phyloP scores from a whole-genome alignment of 2,888 invertebrate genomes.

The Dynastes tityus region DNA sequence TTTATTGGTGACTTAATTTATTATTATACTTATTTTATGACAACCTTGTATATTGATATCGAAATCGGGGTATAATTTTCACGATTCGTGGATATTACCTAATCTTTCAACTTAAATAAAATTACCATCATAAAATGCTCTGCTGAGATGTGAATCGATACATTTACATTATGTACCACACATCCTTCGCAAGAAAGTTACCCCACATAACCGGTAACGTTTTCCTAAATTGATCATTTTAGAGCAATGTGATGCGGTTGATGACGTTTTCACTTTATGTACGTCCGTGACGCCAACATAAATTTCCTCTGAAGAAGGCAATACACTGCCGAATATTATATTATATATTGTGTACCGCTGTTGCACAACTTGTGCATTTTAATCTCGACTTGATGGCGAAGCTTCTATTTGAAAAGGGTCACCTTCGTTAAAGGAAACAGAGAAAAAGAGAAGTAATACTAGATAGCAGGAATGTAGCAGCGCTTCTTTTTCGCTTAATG shows the following conservation, averaged over 20 bases:
- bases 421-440: constrained; percentile 22
- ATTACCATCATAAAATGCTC: background rate
- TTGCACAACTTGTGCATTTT: constrained; percentile 24
- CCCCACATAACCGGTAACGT: constrained; percentile 61
- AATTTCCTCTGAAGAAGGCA: constrained; percentile 25
- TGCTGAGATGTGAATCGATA: constrained; percentile 48
- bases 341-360: background rate
- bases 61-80: constrained; percentile 12
- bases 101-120: background rate
- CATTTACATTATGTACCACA: constrained; percentile 57
- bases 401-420: constrained; percentile 29
- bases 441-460: constrained; percentile 9
- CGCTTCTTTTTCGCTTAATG: constrained; percentile 29
- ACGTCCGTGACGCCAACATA: constrained; percentile 4
- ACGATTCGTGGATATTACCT: background rate
- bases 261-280: constrained; percentile 36
- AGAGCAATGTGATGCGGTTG: constrained; percentile 18
- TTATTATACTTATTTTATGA: too few species aligned
- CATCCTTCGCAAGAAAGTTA: constrained; percentile 56
- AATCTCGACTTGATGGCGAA: constrained; percentile 12
- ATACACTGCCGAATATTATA: constrained; percentile 11
- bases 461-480: constrained; percentile 34
- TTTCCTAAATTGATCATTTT: constrained; percentile 56
- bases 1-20: too few species aligned
- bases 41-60: constrained; percentile 41